Evolutionary conservation across 1,140 invertebrate genomes (phyloP).

Genomic region (Harpegnathos saltator): DNA sequence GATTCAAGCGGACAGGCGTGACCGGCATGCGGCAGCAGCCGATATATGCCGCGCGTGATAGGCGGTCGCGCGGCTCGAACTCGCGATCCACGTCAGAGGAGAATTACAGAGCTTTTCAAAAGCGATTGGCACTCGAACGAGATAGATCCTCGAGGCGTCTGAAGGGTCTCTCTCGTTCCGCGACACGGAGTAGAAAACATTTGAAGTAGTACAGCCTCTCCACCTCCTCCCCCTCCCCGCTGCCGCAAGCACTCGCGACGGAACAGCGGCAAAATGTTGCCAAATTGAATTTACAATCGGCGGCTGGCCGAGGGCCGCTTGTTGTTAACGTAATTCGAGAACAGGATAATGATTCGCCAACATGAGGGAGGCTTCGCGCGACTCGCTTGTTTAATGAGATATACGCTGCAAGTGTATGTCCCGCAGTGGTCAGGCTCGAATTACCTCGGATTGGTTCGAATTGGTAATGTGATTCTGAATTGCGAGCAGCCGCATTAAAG

Average conservation of each 20-base stretch:
- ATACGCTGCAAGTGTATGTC: conserved; percentile 3
- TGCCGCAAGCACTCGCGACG: background rate
- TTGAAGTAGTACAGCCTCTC: conserved; percentile 11
- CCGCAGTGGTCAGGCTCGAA: conserved; percentile 17
- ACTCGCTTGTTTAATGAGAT: conserved; percentile 40
- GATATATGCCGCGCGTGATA: background rate
- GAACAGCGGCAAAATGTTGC: conserved; percentile 33
- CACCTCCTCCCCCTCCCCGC: no score
- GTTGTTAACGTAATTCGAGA: conserved; percentile 43
- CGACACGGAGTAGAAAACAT: conserved; percentile 16
- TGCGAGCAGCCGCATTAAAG: background rate
- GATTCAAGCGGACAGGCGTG: background rate
- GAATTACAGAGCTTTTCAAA: conserved; percentile 25
- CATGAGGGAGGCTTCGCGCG: background rate
- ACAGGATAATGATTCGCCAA: conserved; percentile 49
- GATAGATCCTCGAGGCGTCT: conserved; percentile 44
- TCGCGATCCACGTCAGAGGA: background rate
- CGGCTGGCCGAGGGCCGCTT: background rate
- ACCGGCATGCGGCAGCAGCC: background rate
- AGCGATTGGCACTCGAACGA: conserved; percentile 48
- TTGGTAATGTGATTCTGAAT: background rate
- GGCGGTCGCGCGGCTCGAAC: background rate
- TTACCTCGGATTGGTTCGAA: conserved; percentile 18
- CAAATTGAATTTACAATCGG: conserved; percentile 57
- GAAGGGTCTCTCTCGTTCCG: conserved; percentile 48